Evolutionary conservation across 2,888 invertebrate genomes (phyloP), one percentile per base, ranked within the genome.

Genomic region (Caradrina clavipalpis): DNA sequence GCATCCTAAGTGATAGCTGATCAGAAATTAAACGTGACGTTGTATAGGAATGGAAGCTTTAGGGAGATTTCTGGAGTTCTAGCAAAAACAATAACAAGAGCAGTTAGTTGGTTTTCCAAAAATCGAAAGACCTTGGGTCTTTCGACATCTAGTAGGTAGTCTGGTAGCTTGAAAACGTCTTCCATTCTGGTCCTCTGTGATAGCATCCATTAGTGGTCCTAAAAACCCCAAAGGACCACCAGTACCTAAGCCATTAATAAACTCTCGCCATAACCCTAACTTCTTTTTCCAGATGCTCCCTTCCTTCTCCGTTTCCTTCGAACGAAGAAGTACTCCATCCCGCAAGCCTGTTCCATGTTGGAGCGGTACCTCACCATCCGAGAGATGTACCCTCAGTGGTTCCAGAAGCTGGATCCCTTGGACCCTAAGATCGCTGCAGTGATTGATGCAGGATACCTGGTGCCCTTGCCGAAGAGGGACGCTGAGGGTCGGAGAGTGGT

Each of bases 351-450:
- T 85, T 98, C 98, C 76, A 98, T 99, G 97, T 92, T 99, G 80
- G 98, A 99, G 90, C 97, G 98, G 59, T 99, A 99, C 91, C 95
- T 99, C 66, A 98, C 98, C 42, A 98, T 98, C 80, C 96, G 99
- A 8, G 98, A 98, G 90, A 96, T 98, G 86, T 98, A 98, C 87
- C 98, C 98, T 0, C 97, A 98, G 61, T 98, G 98, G 98, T 99
- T 98, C 95, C 97, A 97, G 82, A 97, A 97, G 69, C 94, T 98
- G 59, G 98, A 98, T 87, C 97, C 98, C 62, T 96, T 98, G 70
- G 98, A 98, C 88, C 97, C 98, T 0, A 97, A 97, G 61, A 96
- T 99, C 73, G 97, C 97, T 22, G 98, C 98, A 51, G 98, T 99
- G 50, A 97, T 99, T 77, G 97, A 98, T 77, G 97, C 97, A 22